These are phyloP conservation scores for Lydus trimaculatus DNA, from an alignment of 2,888 invertebrate species.

Conservation along the genomic window DNA sequence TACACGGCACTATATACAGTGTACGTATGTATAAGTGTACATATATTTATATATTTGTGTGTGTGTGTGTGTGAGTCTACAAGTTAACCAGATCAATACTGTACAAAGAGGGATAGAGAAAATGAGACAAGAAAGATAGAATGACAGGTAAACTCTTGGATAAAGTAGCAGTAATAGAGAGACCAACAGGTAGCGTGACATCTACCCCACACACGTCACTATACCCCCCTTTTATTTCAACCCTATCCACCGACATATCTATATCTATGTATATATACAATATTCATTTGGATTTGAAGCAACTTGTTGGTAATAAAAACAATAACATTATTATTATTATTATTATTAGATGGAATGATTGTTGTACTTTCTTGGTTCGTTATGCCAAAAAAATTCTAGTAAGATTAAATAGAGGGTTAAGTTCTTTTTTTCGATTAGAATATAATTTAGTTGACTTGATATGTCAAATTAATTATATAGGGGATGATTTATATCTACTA, in stretches of 20 bases:
- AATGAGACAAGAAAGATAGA: not conserved
- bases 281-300: not conserved
- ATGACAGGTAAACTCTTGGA: not conserved
- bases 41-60: not conserved
- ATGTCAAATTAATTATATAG: too few species aligned
- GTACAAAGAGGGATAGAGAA: not conserved
- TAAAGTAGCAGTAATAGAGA: slow-evolving; percentile 15
- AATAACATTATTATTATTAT: not conserved
- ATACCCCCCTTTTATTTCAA: not conserved
- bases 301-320: not conserved
- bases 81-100: not conserved
- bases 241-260: not conserved
- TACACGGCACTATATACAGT: slow-evolving; percentile 37
- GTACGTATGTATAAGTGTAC: not conserved
- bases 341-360: not conserved
- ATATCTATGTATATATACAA: not conserved
- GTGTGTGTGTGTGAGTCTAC: not conserved
- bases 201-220: slow-evolving; percentile 31
- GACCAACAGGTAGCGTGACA: slow-evolving; percentile 54
- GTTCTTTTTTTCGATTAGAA: too few species aligned
- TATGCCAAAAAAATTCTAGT: not conserved
- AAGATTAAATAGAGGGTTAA: too few species aligned
- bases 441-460: too few species aligned
- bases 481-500: too few species aligned
- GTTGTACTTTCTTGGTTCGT: not conserved